phyloP scores from a whole-genome alignment of 2,113 vertebrate genomes.

The Scomber colias region DNA sequence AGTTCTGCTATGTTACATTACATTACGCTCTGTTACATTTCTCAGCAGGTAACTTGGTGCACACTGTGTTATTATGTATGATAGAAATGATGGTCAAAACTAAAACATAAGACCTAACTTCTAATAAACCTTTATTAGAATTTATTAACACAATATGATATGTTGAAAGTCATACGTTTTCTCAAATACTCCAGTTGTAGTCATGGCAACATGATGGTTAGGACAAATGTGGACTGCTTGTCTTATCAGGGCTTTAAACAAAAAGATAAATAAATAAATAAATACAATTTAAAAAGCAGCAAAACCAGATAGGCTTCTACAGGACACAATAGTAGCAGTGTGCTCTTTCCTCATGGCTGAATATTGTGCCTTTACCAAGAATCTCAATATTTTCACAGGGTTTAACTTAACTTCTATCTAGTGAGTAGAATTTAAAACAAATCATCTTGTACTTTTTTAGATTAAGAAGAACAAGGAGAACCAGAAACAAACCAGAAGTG shows the following conservation, averaged over 20 bases:
- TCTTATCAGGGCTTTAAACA: constrained; percentile 60
- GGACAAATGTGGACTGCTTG: constrained; percentile 12
- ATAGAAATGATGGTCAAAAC: too few species aligned
- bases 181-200: background rate
- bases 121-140: too few species aligned
- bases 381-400: constrained; percentile 72
- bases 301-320: constrained; percentile 40
- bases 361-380: constrained; percentile 75
- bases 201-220: background rate
- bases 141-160: too few species aligned
- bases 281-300: background rate
- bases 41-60: too few species aligned
- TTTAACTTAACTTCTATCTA: constrained; percentile 57
- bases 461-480: constrained; percentile 36
- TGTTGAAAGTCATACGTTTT: background rate
- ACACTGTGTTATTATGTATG: too few species aligned
- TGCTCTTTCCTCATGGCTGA: constrained; percentile 67
- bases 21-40: too few species aligned
- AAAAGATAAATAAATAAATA: background rate
- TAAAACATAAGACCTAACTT: too few species aligned
- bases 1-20: too few species aligned
- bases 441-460: constrained; percentile 66
- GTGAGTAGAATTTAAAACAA: constrained; percentile 54
- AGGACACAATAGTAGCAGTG: constrained; percentile 55
- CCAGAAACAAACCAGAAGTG: constrained; percentile 22